A percentile compares a stretch with the other conserved stretches of the same genome.
These are phyloP conservation scores for Fistularia commersonii DNA, from an alignment of 2,797 vertebrate species.

Conservation along the genomic window DNA sequence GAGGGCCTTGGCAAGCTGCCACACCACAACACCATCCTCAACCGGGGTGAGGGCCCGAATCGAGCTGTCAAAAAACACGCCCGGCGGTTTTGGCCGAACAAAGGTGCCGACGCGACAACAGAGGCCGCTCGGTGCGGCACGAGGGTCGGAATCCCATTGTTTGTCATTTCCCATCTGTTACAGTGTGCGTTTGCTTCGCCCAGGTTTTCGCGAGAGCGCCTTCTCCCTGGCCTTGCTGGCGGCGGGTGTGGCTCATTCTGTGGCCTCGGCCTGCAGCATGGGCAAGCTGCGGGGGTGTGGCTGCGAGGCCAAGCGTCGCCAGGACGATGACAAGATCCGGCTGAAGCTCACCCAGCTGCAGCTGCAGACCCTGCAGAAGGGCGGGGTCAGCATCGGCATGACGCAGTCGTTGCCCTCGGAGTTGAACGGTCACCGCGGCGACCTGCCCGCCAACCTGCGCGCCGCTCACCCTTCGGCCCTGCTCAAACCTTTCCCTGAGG, in stretches of 20 bases:
- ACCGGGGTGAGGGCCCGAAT: constrained; percentile 77
- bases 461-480: constrained; percentile 63
- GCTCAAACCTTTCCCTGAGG: constrained; percentile 75
- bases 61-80: constrained; percentile 19
- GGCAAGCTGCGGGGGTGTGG: constrained; percentile 89
- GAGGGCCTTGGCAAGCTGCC: constrained; percentile 83
- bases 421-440: constrained; percentile 55
- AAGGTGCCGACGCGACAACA: background rate
- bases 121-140: background rate
- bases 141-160: constrained; percentile 4
- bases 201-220: constrained; percentile 90
- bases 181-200: constrained; percentile 17
- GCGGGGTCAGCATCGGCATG: constrained; percentile 64
- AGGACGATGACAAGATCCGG: constrained; percentile 85
- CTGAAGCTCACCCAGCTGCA: constrained; percentile 88
- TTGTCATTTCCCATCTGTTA: constrained; percentile 4
- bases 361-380: constrained; percentile 83
- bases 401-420: constrained; percentile 62
- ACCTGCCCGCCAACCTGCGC: constrained; percentile 68
- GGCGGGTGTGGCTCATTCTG: constrained; percentile 90
- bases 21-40: constrained; percentile 85
- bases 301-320: constrained; percentile 82
- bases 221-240: constrained; percentile 89
- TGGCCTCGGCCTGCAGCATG: constrained; percentile 90
- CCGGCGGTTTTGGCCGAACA: constrained; percentile 1